Percentiles rank a stretch among this genome's conserved stretches.
Conservation (phyloP, 2,797 vertebrate species). For the Philypnodon macrostomus region DNA sequence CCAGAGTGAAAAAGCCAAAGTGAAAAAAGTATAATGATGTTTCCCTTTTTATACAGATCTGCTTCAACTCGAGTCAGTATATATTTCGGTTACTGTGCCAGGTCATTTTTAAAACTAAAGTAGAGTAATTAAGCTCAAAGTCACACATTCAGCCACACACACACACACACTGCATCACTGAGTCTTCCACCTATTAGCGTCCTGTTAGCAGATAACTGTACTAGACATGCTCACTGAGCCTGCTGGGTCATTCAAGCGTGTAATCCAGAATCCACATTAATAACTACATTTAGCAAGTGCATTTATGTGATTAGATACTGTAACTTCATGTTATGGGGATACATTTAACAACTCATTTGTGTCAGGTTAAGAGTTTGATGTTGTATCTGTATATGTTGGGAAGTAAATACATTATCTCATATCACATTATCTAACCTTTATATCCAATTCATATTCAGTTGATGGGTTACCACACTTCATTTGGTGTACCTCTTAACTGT, state of each 20-base stretch:
- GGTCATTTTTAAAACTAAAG: background rate
- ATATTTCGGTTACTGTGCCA: constrained; percentile 2
- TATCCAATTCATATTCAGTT: too few species aligned
- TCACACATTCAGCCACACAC: constrained; percentile 2
- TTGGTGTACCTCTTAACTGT: too few species aligned
- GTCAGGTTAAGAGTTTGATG: constrained; percentile 19
- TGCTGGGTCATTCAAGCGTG: constrained; percentile 53
- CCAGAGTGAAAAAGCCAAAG: too few species aligned
- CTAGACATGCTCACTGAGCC: constrained; percentile 57
- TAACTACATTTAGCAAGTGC: constrained; percentile 30
- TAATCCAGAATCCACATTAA: constrained; percentile 54
- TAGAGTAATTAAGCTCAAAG: constrained; percentile 23
- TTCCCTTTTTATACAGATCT: too few species aligned
- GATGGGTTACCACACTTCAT: too few species aligned
- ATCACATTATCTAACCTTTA: too few species aligned
- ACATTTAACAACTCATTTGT: constrained; percentile 19
- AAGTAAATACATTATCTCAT: too few species aligned
- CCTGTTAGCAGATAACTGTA: constrained; percentile 3
- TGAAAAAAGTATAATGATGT: too few species aligned
- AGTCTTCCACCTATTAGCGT: background rate
- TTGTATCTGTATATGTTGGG: too few species aligned
- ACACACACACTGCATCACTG: background rate
- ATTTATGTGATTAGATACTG: constrained; percentile 29
- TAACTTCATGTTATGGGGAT: constrained; percentile 30
- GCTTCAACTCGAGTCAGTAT: too few species aligned